Percentiles rank a stretch among this genome's conserved stretches.
Evolutionary conservation across 2,888 invertebrate genomes (phyloP).

Genomic region (Alcis repandata): DNA sequence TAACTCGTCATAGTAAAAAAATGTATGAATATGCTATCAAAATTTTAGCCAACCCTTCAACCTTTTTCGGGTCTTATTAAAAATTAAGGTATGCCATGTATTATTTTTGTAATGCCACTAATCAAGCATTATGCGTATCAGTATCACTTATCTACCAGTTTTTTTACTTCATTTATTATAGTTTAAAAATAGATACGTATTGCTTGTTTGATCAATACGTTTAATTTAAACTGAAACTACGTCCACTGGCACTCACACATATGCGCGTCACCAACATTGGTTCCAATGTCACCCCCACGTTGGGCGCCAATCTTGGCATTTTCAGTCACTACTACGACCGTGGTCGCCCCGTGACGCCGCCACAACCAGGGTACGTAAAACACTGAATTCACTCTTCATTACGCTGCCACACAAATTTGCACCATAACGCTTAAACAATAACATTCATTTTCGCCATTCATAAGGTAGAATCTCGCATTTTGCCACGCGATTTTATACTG

Average conservation of each 20-base stretch:
- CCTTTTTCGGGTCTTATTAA: too few species aligned
- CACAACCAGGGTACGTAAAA: slow-evolving; percentile 55
- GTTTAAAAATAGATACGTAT: slow-evolving; percentile 5
- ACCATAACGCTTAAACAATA: slow-evolving; percentile 50
- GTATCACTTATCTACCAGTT: neutral
- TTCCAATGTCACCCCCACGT: slow-evolving; percentile 41
- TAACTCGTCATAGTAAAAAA: too few species aligned
- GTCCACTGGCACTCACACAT: slow-evolving; percentile 3
- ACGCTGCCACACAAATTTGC: slow-evolving; percentile 53
- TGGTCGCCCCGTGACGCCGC: slow-evolving; percentile 71
- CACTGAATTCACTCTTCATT: slow-evolving; percentile 35
- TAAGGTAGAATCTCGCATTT: slow-evolving; percentile 16
- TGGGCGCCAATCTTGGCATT: slow-evolving; percentile 57
- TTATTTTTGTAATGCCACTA: neutral
- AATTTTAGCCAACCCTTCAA: too few species aligned
- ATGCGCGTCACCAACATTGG: slow-evolving; percentile 48
- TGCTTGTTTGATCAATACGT: slow-evolving; percentile 7
- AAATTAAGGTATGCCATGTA: neutral
- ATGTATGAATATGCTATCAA: too few species aligned
- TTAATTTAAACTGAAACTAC: slow-evolving; percentile 9
- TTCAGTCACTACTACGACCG: slow-evolving; percentile 71
- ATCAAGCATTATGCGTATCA: neutral
- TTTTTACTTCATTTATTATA: neutral
- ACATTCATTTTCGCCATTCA: slow-evolving; percentile 17
- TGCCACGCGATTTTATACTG: slow-evolving; percentile 20